Percentiles rank a stretch among this genome's conserved stretches.
Conservation (phyloP, 2,888 invertebrate species). For the Malthinus seriepunctatus region DNA sequence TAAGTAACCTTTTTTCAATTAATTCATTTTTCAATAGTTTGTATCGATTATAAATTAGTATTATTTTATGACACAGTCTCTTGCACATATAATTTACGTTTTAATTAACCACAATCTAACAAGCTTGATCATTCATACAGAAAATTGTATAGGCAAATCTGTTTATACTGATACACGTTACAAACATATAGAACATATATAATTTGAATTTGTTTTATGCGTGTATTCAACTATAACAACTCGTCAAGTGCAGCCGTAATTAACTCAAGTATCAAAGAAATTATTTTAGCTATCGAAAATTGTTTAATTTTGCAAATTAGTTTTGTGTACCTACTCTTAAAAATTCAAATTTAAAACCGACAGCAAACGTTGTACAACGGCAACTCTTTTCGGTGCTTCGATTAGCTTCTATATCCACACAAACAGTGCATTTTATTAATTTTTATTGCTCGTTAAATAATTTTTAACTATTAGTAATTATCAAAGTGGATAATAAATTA, state of each 20-base stretch:
- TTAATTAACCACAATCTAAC: constrained; percentile 46
- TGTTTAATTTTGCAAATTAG: constrained; percentile 3
- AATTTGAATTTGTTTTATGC: constrained; percentile 24
- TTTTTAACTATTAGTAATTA: constrained; percentile 39
- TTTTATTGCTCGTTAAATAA: constrained; percentile 14
- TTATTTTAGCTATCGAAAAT: constrained; percentile 16
- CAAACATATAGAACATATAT: constrained; percentile 20
- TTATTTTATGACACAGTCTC: constrained; percentile 41
- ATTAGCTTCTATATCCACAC: too few relatives aligned
- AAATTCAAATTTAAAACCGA: background rate
- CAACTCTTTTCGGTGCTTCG: too few relatives aligned
- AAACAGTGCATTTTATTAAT: constrained; percentile 5
- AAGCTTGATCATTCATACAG: constrained; percentile 47
- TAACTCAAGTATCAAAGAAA: constrained; percentile 27
- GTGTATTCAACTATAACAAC: constrained; percentile 27
- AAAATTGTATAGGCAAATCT: constrained; percentile 41
- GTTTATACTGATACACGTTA: constrained; percentile 24
- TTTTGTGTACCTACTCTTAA: background rate
- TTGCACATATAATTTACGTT: constrained; percentile 44
- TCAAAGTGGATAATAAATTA: constrained; percentile 50
- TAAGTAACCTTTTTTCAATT: background rate
- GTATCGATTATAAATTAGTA: constrained; percentile 34
- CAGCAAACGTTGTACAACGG: background rate
- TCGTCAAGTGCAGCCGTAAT: constrained; percentile 28
- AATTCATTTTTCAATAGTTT: constrained; percentile 6